These are phyloP conservation scores for Masticophis lateralis DNA, from an alignment of 2,797 vertebrate species.

Conservation along the genomic window DNA sequence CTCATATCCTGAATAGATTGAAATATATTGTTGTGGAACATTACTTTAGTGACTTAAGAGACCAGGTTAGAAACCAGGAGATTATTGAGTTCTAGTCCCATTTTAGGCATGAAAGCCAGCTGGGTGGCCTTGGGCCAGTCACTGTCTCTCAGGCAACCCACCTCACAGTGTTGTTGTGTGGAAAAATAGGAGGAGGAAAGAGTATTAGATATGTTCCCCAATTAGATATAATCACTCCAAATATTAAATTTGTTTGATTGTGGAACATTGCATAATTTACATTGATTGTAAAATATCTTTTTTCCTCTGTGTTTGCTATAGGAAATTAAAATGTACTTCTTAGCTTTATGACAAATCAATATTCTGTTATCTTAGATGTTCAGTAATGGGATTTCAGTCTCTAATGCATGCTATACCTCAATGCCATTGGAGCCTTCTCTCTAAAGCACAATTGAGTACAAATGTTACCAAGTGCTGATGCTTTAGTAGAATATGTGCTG, in stretches of 20 bases:
- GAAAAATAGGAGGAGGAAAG: not conserved
- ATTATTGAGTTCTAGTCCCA: not conserved
- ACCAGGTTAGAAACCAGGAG: not conserved
- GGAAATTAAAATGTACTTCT: not conserved
- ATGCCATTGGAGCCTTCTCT: fast-evolving
- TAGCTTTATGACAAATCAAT: conserved; percentile 14
- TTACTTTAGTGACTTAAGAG: not conserved
- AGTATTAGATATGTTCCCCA: not conserved
- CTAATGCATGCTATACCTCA: conserved; percentile 11
- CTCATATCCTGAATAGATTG: not conserved
- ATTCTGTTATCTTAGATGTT: fast-evolving
- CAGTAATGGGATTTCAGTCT: conserved; percentile 12
- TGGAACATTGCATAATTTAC: not conserved
- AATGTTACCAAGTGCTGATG: not conserved
- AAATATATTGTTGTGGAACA: not conserved
- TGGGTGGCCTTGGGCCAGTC: not conserved
- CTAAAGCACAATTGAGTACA: not conserved
- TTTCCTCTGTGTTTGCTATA: not conserved
- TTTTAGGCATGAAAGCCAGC: not conserved
- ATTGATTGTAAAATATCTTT: not conserved
- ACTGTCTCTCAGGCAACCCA: not conserved
- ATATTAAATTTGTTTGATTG: not conserved
- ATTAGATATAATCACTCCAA: not conserved
- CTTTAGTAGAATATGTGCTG: not conserved
- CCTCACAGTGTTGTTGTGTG: not conserved